Conservation (phyloP, 2,797 vertebrate genomes). For the Gobionotothen gibberifrons region DNA sequence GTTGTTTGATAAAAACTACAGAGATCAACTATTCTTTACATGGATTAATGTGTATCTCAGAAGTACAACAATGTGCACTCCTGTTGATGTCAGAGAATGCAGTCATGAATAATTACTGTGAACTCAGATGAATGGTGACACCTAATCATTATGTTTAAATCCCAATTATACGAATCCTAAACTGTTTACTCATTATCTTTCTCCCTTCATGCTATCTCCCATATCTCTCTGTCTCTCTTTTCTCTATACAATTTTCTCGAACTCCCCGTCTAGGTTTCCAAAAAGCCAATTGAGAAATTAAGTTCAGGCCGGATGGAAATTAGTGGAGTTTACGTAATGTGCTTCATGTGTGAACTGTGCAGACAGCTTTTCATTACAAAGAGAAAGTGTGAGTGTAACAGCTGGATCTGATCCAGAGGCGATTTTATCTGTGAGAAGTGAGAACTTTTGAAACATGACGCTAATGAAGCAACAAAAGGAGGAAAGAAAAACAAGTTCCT, state of each 20-base stretch:
- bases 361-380: constrained; percentile 25
- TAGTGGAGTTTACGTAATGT: constrained; percentile 36
- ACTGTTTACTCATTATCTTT: not conserved
- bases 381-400: not conserved
- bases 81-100: not conserved
- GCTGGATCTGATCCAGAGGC: constrained; percentile 29
- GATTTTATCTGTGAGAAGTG: constrained; percentile 12
- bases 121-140: not conserved
- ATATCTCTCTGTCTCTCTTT: not conserved
- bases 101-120: not conserved
- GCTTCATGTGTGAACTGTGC: constrained; percentile 16
- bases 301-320: constrained; percentile 32
- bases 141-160: constrained; percentile 16
- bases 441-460: constrained; percentile 15
- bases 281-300: constrained; percentile 8
- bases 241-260: not conserved
- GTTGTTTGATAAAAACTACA: not conserved
- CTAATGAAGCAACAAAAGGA: constrained; percentile 14
- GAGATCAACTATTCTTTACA: not conserved
- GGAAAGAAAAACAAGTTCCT: constrained; percentile 22
- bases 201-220: not conserved
- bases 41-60: not conserved
- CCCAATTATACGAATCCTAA: not conserved
- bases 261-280: not conserved
- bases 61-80: not conserved